A percentile compares a stretch with the other conserved stretches of the same genome.
phyloP scores from a whole-genome alignment of 2,113 vertebrate genomes.

The Tetrao urogallus region DNA sequence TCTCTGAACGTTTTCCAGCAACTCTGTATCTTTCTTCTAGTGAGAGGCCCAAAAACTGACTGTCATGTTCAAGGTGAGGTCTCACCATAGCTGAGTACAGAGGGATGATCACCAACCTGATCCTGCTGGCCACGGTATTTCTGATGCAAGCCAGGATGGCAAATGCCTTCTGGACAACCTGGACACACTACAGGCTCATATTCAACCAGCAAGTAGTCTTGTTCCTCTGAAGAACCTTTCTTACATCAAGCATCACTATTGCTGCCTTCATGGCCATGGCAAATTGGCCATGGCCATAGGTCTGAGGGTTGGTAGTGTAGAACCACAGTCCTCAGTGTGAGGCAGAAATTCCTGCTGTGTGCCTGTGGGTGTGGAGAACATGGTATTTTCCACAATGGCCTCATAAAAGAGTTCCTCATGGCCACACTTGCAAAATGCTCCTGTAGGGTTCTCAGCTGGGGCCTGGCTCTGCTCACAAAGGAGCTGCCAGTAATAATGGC shows the following conservation, averaged over 20 bases:
- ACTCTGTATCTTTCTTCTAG: background rate
- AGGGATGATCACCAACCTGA: background rate
- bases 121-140: background rate
- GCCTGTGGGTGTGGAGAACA: background rate
- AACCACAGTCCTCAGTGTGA: accelerated
- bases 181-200: background rate
- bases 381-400: background rate
- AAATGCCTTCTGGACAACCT: background rate
- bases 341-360: background rate
- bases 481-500: too few species aligned
- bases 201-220: background rate
- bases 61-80: background rate
- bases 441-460: background rate
- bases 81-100: background rate
- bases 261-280: background rate
- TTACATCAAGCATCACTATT: background rate
- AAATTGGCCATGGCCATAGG: accelerated
- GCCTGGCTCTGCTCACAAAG: background rate
- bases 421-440: background rate
- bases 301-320: background rate
- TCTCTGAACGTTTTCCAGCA: background rate
- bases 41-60: background rate
- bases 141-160: background rate
- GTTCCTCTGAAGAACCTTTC: background rate
- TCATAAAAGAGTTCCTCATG: accelerated